Evolutionary conservation across 2,113 vertebrate genomes (phyloP).

Genomic region (Poicephalus gulielmi): DNA sequence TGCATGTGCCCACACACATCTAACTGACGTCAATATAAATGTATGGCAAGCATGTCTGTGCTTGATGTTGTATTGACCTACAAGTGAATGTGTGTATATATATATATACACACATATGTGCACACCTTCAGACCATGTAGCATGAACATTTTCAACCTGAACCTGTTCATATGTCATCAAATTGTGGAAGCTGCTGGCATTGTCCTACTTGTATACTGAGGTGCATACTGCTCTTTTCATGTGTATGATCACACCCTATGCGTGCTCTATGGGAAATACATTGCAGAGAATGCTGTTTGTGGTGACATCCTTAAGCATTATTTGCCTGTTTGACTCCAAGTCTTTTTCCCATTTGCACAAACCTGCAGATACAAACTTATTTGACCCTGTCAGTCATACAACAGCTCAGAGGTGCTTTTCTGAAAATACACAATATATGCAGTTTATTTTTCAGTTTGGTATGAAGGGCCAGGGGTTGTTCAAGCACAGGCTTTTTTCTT

Average conservation of each 20-base stretch:
- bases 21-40: background rate
- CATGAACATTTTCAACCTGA: background rate
- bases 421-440: constrained; percentile 67
- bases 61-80: background rate
- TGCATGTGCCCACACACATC: background rate
- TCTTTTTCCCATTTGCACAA: background rate
- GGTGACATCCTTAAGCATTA: background rate
- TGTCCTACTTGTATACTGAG: background rate
- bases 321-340: background rate
- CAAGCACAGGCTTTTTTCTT: constrained; percentile 52
- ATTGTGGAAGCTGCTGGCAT: background rate
- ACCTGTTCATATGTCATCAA: background rate
- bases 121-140: background rate
- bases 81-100: background rate
- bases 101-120: fast-evolving
- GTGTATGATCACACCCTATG: background rate
- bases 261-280: background rate
- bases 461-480: constrained; percentile 15
- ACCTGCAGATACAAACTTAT: background rate
- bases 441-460: constrained; percentile 74
- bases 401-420: constrained; percentile 61
- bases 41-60: background rate
- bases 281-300: background rate
- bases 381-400: constrained; percentile 20
- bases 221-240: background rate